Evolutionary conservation across 2,888 invertebrate genomes (phyloP).

Genomic region (Sericinus montela): DNA sequence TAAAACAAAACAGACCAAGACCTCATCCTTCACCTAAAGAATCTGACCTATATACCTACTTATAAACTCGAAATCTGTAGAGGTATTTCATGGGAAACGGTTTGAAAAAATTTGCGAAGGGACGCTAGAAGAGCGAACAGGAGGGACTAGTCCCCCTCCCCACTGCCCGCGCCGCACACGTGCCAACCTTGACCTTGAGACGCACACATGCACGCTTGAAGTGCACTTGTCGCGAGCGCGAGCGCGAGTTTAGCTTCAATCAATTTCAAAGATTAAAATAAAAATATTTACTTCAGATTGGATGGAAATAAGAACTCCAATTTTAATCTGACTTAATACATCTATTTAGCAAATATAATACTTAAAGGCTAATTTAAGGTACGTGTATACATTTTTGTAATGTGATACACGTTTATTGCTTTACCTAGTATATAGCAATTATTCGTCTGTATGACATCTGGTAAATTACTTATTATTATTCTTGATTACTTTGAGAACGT

Average conservation of each 20-base stretch:
- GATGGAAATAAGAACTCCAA: too few relatives aligned
- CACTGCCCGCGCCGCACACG: slow-evolving; percentile 36
- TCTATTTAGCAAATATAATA: too few relatives aligned
- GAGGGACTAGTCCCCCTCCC: slow-evolving; percentile 6
- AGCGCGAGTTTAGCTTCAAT: slow-evolving; percentile 8
- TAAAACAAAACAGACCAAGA: neutral
- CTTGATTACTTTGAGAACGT: too few relatives aligned
- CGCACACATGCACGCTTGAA: slow-evolving; percentile 31
- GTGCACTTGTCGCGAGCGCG: slow-evolving; percentile 20
- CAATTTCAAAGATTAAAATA: too few relatives aligned
- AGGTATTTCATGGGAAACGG: slow-evolving; percentile 21
- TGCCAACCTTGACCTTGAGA: slow-evolving; percentile 61
- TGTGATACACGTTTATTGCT: too few relatives aligned
- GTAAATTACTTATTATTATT: too few relatives aligned
- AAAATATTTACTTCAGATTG: too few relatives aligned
- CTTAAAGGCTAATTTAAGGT: too few relatives aligned
- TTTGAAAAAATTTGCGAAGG: slow-evolving; percentile 14
- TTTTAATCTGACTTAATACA: too few relatives aligned
- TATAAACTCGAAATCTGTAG: slow-evolving; percentile 15
- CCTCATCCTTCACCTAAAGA: slow-evolving; percentile 16
- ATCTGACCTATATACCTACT: slow-evolving; percentile 20
- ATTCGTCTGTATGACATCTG: too few relatives aligned
- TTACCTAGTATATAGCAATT: too few relatives aligned
- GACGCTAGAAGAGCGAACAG: slow-evolving; percentile 1
- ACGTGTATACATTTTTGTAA: too few relatives aligned